Percentiles rank a stretch among this genome's conserved stretches.
Conservation (phyloP, 1,140 invertebrate genomes). For the Amphibalanus amphitrite region DNA sequence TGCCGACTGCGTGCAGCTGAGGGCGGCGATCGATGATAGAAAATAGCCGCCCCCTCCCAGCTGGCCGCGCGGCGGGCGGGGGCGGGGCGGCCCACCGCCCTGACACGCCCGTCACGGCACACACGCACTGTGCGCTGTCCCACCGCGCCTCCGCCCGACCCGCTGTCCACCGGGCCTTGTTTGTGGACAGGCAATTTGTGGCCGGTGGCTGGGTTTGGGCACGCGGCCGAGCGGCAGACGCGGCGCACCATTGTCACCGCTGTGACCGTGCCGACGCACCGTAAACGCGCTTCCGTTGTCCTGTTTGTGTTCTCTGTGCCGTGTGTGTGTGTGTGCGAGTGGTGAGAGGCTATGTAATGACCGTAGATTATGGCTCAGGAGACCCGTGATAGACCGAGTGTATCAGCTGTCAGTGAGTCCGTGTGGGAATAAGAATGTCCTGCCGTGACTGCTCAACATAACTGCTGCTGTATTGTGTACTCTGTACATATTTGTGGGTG, state of each 20-base stretch:
- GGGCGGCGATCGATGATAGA: not conserved
- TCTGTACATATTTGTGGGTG: conserved; percentile 7
- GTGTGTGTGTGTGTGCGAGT: conserved; percentile 1
- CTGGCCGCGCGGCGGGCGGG: not conserved
- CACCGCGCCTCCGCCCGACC: not conserved
- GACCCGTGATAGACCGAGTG: too few relatives aligned
- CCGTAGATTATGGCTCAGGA: too few relatives aligned
- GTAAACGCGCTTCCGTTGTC: too few relatives aligned
- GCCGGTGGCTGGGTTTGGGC: too few relatives aligned
- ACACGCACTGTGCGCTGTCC: conserved; percentile 8
- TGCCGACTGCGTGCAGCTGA: not conserved
- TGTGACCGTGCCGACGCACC: too few relatives aligned
- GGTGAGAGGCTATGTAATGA: not conserved
- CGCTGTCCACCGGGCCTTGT: not conserved
- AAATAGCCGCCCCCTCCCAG: not conserved
- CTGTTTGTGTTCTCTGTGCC: not conserved
- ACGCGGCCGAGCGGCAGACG: too few relatives aligned
- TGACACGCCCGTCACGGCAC: not conserved
- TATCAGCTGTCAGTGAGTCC: too few relatives aligned
- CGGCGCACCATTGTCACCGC: too few relatives aligned
- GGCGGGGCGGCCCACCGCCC: too few relatives aligned
- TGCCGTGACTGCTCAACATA: too few relatives aligned
- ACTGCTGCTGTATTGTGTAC: conserved; percentile 7
- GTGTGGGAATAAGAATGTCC: too few relatives aligned
- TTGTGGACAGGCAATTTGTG: too few relatives aligned